Percentiles rank a stretch among this genome's conserved stretches.
Conservation (phyloP, 2,888 invertebrate genomes). For the Drosophila rubida region DNA sequence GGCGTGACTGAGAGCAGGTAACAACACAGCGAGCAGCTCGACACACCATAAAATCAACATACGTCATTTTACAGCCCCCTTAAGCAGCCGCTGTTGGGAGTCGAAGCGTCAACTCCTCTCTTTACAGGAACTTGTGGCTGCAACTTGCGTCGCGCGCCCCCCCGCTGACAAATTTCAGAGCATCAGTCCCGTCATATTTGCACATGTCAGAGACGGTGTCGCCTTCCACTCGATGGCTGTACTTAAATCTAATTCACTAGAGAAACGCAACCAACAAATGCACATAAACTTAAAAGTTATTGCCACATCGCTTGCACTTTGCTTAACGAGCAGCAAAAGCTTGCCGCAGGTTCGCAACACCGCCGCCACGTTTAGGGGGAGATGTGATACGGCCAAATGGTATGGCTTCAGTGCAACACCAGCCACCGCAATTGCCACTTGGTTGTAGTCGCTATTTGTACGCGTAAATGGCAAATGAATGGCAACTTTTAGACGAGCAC, state of each 20-base stretch:
- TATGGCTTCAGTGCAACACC: constrained; percentile 1
- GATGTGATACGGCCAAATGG: constrained; percentile 20
- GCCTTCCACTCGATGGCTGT: constrained; percentile 27
- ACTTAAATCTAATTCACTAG: constrained; percentile 58
- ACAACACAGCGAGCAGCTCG: constrained; percentile 20
- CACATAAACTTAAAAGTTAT: constrained; percentile 57
- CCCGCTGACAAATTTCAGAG: constrained; percentile 50
- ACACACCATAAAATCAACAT: constrained; percentile 72
- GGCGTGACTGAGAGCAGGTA: no score
- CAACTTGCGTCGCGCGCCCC: constrained; percentile 7
- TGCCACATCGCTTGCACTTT: constrained; percentile 58
- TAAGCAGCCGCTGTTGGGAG: constrained; percentile 7
- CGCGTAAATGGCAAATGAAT: constrained; percentile 8
- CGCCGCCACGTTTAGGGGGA: constrained; percentile 1
- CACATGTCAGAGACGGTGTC: constrained; percentile 42
- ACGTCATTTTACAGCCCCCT: constrained; percentile 58
- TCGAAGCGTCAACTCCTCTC: background rate
- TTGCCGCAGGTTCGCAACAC: constrained; percentile 16
- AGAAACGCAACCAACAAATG: constrained; percentile 61
- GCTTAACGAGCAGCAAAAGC: constrained; percentile 58
- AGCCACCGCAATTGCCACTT: constrained; percentile 23
- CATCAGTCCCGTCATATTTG: constrained; percentile 57
- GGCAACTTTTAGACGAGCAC: background rate
- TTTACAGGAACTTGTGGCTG: no score
- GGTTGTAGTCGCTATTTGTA: constrained; percentile 8